Evolutionary conservation across 2,113 vertebrate species (phyloP).

Genomic region (Rhizomys pruinosus): DNA sequence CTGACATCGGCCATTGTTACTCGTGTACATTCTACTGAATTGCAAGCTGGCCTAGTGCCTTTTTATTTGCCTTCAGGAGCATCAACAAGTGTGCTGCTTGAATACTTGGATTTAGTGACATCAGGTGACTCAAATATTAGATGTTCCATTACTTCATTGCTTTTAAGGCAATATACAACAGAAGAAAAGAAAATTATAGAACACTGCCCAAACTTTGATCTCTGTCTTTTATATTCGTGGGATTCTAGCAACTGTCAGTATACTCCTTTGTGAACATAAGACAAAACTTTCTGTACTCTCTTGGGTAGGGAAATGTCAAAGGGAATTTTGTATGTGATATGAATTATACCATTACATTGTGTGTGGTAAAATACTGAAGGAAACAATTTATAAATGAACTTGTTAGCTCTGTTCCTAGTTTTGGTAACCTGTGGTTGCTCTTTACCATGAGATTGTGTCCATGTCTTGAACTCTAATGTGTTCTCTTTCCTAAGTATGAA

Average conservation of each 20-base stretch:
- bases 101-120: neutral
- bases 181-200: neutral
- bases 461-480: constrained; percentile 71
- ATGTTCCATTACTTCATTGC: neutral
- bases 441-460: constrained; percentile 76
- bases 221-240: neutral
- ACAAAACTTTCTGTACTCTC: neutral
- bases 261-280: neutral
- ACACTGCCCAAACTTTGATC: neutral
- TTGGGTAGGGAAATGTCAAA: neutral
- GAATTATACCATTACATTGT: constrained; percentile 29
- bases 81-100: neutral
- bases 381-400: constrained; percentile 76
- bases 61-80: neutral
- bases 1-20: neutral
- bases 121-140: neutral
- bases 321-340: constrained; percentile 37
- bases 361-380: constrained; percentile 44
- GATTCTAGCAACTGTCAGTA: neutral
- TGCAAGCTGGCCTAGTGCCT: neutral
- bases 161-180: neutral
- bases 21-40: neutral
- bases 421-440: constrained; percentile 64
- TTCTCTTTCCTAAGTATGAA: constrained; percentile 77
- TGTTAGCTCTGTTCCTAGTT: constrained; percentile 78